Conservation (phyloP, 2,888 invertebrate species). For the Rosalia funebris region DNA sequence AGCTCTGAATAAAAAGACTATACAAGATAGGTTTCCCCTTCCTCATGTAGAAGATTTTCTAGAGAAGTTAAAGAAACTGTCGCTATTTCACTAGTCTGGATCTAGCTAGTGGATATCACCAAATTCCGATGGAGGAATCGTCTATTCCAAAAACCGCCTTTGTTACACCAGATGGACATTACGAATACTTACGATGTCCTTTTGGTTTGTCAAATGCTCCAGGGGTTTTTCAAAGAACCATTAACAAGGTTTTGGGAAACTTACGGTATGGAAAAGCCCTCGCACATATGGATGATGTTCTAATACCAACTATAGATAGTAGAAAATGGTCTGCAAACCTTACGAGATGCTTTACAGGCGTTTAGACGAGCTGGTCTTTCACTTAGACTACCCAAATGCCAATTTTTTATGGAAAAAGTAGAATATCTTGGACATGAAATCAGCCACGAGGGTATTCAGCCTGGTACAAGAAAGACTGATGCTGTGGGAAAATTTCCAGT, state of each 20-base stretch:
- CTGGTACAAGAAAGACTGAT: conserved; percentile 1
- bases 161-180: neutral
- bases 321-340: neutral
- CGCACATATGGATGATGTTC: neutral
- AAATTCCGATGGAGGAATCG: neutral
- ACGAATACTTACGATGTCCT: neutral
- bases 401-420: neutral
- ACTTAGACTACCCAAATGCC: neutral
- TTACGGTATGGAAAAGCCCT: neutral
- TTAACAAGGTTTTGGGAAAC: neutral
- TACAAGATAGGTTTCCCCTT: neutral
- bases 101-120: neutral
- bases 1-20: neutral
- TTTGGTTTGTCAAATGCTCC: neutral
- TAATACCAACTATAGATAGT: neutral
- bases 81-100: neutral
- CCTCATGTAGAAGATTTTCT: neutral
- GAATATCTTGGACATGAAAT: conserved; percentile 20
- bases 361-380: neutral
- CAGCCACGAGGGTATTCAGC: neutral
- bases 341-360: neutral
- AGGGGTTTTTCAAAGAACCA: neutral
- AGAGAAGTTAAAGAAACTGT: neutral
- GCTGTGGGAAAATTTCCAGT: neutral
- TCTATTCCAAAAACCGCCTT: neutral